Evolutionary conservation across 1,140 invertebrate genomes (phyloP), one percentile per base, ranked within the genome.

Genomic region (Dufourea novaeangliae): DNA sequence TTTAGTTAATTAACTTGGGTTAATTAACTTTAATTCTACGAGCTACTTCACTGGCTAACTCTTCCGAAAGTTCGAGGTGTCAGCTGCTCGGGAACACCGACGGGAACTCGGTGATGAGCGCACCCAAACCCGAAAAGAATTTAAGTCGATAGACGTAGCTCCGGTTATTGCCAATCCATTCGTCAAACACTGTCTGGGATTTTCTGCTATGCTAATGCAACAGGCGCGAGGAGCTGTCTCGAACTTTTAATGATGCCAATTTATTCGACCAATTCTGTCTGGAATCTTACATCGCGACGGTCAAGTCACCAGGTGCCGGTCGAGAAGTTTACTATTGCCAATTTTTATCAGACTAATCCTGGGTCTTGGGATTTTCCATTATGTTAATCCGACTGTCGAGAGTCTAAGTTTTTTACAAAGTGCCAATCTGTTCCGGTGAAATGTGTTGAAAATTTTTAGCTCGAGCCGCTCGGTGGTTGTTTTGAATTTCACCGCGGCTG

Each of bases 1-100:
- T n/a, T n/a, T n/a, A n/a, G n/a, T n/a, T n/a, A n/a, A n/a, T n/a
- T n/a, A n/a, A n/a, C n/a, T n/a, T n/a, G n/a, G n/a, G n/a, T n/a
- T n/a, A n/a, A n/a, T n/a, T n/a, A n/a, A n/a, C n/a, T n/a, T n/a
- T n/a, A n/a, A n/a, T n/a, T n/a, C n/a, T n/a, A n/a, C n/a, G n/a
- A n/a, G n/a, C n/a, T n/a, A n/a, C n/a, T n/a, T n/a, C n/a, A n/a
- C n/a, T n/a, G n/a, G n/a, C n/a, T n/a, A n/a, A n/a, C n/a, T n/a
- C n/a, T 2, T 12, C 17, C 54, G 29, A 32, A 14, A 41, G 34
- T 69, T 25, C 10, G 59, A 77, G 11, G 27, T 54, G 50, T 84
- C 86, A 87, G 86, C 83, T 86, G 84, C 83, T 71, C n/a, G 29
- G 10, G 39, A 46, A 57, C 83, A 72, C 64, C 70, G 44, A 59